Conservation (phyloP, 2,888 invertebrate genomes). For the Agonum fuliginosum region DNA sequence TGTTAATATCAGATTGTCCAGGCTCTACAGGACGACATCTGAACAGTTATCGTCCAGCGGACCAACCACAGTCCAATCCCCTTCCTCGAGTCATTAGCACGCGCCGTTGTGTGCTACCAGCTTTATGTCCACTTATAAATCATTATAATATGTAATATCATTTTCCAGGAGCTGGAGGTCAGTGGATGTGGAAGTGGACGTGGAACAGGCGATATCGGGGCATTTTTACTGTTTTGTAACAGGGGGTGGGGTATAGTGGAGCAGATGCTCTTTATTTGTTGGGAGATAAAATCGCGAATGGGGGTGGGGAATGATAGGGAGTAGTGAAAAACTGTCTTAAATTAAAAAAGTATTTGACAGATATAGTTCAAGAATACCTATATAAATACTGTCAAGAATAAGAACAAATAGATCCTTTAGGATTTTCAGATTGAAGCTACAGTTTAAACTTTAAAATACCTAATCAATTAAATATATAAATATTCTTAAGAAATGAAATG, state of each 20-base stretch:
- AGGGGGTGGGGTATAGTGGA: background rate
- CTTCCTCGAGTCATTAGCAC: constrained; percentile 51
- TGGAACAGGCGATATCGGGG: background rate
- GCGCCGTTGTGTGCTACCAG: constrained; percentile 35
- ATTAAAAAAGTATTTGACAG: too few species aligned
- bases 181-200: background rate
- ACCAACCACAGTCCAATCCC: constrained; percentile 17
- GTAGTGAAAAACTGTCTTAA: too few species aligned
- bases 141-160: constrained; percentile 60
- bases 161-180: constrained; percentile 58
- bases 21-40: too few species aligned
- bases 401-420: too few species aligned
- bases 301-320: too few species aligned
- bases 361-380: too few species aligned
- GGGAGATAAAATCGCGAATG: background rate
- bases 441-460: too few species aligned
- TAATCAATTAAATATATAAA: too few species aligned
- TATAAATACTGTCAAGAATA: too few species aligned
- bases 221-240: background rate
- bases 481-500: too few species aligned
- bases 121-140: constrained; percentile 58
- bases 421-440: too few species aligned
- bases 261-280: constrained; percentile 57
- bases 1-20: too few species aligned
- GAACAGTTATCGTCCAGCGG: constrained; percentile 7